These are phyloP conservation scores for Zaprionus bogoriensis DNA, from an alignment of 2,888 invertebrate species.

Conservation along the genomic window DNA sequence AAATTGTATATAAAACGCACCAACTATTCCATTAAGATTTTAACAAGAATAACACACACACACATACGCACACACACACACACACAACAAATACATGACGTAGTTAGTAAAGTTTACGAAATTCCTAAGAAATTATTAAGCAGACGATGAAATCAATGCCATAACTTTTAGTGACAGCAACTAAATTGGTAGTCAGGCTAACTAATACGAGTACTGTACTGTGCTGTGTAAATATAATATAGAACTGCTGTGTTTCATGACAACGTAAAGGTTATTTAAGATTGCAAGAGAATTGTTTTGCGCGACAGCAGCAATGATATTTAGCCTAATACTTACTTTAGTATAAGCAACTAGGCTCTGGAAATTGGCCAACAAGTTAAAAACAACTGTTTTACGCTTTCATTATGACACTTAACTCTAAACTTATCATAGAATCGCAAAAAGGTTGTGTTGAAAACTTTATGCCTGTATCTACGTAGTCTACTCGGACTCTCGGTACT, in stretches of 20 bases:
- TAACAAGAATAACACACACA: slow-evolving; percentile 54
- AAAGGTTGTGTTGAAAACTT: slow-evolving; percentile 68
- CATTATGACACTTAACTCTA: slow-evolving; percentile 24
- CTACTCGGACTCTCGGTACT: slow-evolving; percentile 29
- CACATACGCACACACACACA: slow-evolving; percentile 39
- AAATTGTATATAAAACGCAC: slow-evolving; percentile 75
- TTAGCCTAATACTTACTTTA: slow-evolving; percentile 40
- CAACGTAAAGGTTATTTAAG: slow-evolving; percentile 68
- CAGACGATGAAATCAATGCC: slow-evolving; percentile 24
- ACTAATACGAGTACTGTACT: slow-evolving; percentile 12
- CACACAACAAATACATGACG: slow-evolving; percentile 26
- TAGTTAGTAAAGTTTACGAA: slow-evolving; percentile 64
- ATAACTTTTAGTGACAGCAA: slow-evolving; percentile 40
- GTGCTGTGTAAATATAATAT: slow-evolving; percentile 63
- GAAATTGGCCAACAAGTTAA: slow-evolving; percentile 14
- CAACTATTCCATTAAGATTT: slow-evolving; percentile 74
- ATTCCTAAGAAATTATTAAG: slow-evolving; percentile 33
- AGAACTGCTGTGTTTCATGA: slow-evolving; percentile 79
- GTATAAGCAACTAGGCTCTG: slow-evolving; percentile 34
- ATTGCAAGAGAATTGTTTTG: slow-evolving; percentile 33
- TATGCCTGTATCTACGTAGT: slow-evolving; percentile 54
- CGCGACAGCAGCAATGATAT: slow-evolving; percentile 19
- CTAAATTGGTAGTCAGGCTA: slow-evolving; percentile 38
- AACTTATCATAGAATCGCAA: slow-evolving; percentile 64
- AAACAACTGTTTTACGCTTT: slow-evolving; percentile 44